These are phyloP conservation scores for Nipponacmea schrenckii DNA, from an alignment of 2,888 invertebrate genomes.

Conservation along the genomic window DNA sequence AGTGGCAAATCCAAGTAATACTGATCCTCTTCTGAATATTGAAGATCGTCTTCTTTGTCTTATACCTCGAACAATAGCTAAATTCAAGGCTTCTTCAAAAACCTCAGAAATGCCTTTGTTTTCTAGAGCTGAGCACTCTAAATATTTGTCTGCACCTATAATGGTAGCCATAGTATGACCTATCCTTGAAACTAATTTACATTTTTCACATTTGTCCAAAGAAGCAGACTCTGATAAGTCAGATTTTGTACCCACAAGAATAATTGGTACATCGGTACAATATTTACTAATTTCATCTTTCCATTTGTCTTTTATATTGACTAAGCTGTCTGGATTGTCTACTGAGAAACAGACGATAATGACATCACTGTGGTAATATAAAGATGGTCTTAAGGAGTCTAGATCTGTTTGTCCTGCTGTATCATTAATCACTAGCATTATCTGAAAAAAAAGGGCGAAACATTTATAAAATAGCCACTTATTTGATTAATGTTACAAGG, in stretches of 20 bases:
- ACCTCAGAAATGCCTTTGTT: slow-evolving; percentile 99
- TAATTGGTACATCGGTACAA: slow-evolving; percentile 97
- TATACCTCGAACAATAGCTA: slow-evolving; percentile 86
- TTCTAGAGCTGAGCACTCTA: slow-evolving; percentile 98
- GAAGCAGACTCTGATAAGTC: slow-evolving; percentile 85
- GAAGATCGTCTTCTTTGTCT: slow-evolving; percentile 50
- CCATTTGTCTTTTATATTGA: slow-evolving; percentile 99
- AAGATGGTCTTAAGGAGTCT: slow-evolving; percentile 89
- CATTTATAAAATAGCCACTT: no score
- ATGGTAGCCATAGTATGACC: slow-evolving; percentile 97
- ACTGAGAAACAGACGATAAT: slow-evolving; percentile 99
- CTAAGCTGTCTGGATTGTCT: slow-evolving; percentile 96
- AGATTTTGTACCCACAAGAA: slow-evolving; percentile 92
- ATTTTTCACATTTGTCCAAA: slow-evolving; percentile 92
- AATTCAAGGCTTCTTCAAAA: slow-evolving; percentile 97
- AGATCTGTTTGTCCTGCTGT: slow-evolving; percentile 96
- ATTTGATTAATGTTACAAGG: no score
- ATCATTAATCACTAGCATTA: slow-evolving; percentile 77
- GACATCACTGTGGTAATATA: slow-evolving; percentile 96
- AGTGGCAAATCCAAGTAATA: no score
- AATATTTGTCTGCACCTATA: slow-evolving; percentile 96
- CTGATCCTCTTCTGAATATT: background rate
- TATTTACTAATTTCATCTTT: slow-evolving; percentile 89
- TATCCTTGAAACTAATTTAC: slow-evolving; percentile 95
- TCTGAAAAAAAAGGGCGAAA: slow-evolving; percentile 34